These are phyloP conservation scores for Ptiloglossa arizonensis DNA, from an alignment of 1,140 invertebrate species.

Conservation along the genomic window DNA sequence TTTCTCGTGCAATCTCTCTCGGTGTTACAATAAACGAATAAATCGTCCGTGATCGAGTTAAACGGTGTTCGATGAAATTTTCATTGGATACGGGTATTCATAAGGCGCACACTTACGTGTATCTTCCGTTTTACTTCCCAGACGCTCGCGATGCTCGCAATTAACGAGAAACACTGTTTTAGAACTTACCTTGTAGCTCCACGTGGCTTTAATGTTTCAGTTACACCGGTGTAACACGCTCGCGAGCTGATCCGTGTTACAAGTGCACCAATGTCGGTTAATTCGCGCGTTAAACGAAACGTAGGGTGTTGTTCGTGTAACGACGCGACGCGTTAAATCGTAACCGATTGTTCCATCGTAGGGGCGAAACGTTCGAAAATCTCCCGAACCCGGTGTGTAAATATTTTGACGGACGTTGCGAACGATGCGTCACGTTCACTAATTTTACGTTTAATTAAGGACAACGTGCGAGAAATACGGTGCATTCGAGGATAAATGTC, in stretches of 20 bases:
- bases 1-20: no score
- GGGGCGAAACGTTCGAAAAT: no score
- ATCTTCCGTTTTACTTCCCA: neutral
- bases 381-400: no score
- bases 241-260: neutral
- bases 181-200: neutral
- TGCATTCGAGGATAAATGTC: no score
- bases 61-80: neutral
- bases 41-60: neutral
- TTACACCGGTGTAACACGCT: neutral
- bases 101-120: neutral
- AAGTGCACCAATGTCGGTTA: neutral
- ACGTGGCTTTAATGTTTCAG: slow-evolving; percentile 2
- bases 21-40: no score
- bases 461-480: no score
- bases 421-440: no score
- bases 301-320: neutral
- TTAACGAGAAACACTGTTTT: neutral
- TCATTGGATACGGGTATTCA: neutral
- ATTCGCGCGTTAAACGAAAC: neutral
- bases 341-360: neutral
- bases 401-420: no score
- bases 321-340: neutral
- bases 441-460: neutral
- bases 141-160: neutral